phyloP scores from a whole-genome alignment of 2,113 vertebrate genomes.

The Gallinago paraguaiae region DNA sequence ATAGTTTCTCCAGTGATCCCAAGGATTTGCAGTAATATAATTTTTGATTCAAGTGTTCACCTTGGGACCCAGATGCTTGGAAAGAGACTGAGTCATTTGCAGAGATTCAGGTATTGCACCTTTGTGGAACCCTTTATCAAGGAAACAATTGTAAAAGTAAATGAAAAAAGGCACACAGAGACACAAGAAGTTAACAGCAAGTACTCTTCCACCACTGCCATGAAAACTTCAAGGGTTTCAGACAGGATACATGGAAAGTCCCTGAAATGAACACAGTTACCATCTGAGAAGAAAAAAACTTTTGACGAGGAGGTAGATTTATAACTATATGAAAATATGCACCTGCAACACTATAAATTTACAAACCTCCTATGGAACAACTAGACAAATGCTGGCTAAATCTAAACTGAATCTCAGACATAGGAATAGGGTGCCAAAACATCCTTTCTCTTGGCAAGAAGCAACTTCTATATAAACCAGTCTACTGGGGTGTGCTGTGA shows the following conservation, averaged over 20 bases:
- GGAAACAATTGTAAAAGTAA: constrained; percentile 50
- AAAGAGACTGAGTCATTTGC: constrained; percentile 20
- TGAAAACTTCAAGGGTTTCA: not conserved
- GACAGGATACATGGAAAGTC: not conserved
- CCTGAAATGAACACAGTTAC: not conserved
- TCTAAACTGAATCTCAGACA: not conserved
- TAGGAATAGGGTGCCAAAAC: not conserved
- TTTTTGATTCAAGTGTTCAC: constrained; percentile 55
- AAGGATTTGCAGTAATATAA: constrained; percentile 43
- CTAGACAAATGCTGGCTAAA: not conserved
- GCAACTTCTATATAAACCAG: not conserved
- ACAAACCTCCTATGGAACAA: not conserved
- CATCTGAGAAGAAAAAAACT: not conserved
- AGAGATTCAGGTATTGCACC: constrained; percentile 39
- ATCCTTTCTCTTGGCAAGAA: not conserved
- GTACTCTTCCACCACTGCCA: not conserved
- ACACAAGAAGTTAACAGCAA: constrained; percentile 25
- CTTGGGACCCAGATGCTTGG: constrained; percentile 28
- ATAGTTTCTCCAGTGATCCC: constrained; percentile 35
- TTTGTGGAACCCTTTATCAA: constrained; percentile 23
- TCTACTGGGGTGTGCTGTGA: not conserved
- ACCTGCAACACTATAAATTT: not conserved
- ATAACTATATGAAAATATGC: not conserved
- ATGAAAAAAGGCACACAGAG: constrained; percentile 40
- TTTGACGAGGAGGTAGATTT: not conserved